Evolutionary conservation across 1,140 invertebrate genomes (phyloP).

Genomic region (Cecropterus lyciades): DNA sequence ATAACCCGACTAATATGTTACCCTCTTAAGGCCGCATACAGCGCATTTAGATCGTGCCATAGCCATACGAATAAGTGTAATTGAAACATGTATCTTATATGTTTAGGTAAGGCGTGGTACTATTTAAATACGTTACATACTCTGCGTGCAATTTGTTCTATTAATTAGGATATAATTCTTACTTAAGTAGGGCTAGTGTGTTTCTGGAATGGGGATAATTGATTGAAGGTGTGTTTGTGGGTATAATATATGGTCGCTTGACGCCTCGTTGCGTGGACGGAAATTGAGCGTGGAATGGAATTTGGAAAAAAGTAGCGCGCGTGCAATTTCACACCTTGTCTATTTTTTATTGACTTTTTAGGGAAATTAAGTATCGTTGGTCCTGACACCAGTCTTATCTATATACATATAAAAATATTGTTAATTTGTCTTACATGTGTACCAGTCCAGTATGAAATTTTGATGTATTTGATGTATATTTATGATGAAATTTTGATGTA

Average conservation of each 20-base stretch:
- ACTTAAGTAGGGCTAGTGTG: conserved; percentile 29
- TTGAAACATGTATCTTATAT: conserved; percentile 61
- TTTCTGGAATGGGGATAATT: conserved; percentile 28
- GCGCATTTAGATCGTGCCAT: conserved; percentile 65
- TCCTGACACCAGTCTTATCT: too few relatives aligned
- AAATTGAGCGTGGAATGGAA: conserved; percentile 15
- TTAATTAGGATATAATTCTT: conserved; percentile 47
- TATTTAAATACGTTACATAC: conserved; percentile 39
- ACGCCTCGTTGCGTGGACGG: conserved; percentile 10
- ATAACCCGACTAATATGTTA: conserved; percentile 58
- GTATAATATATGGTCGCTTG: conserved; percentile 15
- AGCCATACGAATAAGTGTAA: conserved; percentile 62
- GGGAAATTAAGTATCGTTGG: neutral
- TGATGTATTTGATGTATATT: too few relatives aligned
- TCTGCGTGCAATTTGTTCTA: conserved; percentile 42
- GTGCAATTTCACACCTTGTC: conserved; percentile 28
- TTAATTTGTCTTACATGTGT: neutral
- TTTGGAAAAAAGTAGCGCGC: conserved; percentile 4
- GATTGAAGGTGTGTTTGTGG: conserved; percentile 15
- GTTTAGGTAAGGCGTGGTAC: conserved; percentile 34
- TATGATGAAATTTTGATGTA: too few relatives aligned
- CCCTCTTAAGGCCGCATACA: conserved; percentile 57
- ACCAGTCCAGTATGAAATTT: too few relatives aligned
- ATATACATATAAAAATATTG: neutral
- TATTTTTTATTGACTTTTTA: conserved; percentile 4